Percentiles rank a stretch among this genome's conserved stretches.
Evolutionary conservation across 2,888 invertebrate genomes (phyloP).

Genomic region (Gnatocerus cornutus): DNA sequence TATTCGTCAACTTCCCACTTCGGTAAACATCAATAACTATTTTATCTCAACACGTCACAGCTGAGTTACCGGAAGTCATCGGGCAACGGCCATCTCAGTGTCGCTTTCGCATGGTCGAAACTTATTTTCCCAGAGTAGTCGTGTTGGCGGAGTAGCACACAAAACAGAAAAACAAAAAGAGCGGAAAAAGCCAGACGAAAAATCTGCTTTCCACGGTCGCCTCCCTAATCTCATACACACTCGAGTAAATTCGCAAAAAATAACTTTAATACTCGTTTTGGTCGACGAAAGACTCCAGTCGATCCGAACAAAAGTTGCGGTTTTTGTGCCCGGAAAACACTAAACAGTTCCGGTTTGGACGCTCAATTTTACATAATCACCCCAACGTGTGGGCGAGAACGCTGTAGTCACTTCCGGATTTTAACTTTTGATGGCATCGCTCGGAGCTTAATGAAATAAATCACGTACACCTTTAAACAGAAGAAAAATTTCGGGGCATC

Average conservation of each 20-base stretch:
- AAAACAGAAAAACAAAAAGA: conserved; percentile 22
- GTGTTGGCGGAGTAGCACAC: conserved; percentile 8
- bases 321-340: not conserved
- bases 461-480: not conserved
- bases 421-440: no score
- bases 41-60: conserved; percentile 38
- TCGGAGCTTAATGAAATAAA: no score
- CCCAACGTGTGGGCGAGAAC: not conserved
- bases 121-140: conserved; percentile 28
- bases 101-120: conserved; percentile 30
- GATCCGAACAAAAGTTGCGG: not conserved
- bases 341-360: conserved; percentile 4
- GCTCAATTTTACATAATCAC: not conserved
- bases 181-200: conserved; percentile 28
- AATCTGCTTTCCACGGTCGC: conserved; percentile 38
- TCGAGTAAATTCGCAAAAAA: conserved; percentile 45
- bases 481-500: conserved; percentile 5
- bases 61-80: conserved; percentile 33
- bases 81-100: conserved; percentile 28
- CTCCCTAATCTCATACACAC: conserved; percentile 44
- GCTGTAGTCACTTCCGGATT: conserved; percentile 2
- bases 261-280: conserved; percentile 38
- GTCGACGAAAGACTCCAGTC: conserved; percentile 17
- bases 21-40: conserved; percentile 39
- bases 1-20: conserved; percentile 18